Percentiles rank a stretch among this genome's conserved stretches.
These are phyloP conservation scores for Cyclophora punctaria DNA, from an alignment of 2,888 invertebrate species.

Conservation along the genomic window DNA sequence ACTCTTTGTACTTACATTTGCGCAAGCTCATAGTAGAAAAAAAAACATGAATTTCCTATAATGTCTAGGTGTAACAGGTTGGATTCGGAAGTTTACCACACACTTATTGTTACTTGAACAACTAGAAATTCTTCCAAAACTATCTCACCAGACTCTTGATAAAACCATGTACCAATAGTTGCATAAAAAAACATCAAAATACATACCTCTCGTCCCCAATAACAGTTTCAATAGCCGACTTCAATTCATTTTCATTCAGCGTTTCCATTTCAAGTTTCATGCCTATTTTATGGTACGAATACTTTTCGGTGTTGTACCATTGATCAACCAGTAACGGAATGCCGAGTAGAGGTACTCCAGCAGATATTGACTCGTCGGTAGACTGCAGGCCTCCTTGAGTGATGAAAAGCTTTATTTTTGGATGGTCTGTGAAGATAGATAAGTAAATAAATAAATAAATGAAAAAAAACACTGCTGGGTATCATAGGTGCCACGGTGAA, in stretches of 20 bases:
- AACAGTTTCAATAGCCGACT: slow-evolving; percentile 28
- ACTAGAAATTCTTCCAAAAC: no score
- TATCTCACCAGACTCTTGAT: no score
- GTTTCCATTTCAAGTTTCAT: slow-evolving; percentile 25
- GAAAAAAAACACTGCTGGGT: no score
- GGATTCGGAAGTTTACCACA: no score
- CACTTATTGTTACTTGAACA: no score
- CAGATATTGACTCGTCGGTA: slow-evolving; percentile 56
- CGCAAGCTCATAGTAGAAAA: neutral
- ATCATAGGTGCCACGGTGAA: no score
- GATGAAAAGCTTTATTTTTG: slow-evolving; percentile 62
- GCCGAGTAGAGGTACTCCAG: slow-evolving; percentile 53
- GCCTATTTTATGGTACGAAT: slow-evolving; percentile 35
- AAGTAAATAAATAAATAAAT: no score
- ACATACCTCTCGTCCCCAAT: slow-evolving; percentile 17
- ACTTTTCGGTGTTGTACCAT: slow-evolving; percentile 49
- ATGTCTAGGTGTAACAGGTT: no score
- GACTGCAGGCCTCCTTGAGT: slow-evolving; percentile 68
- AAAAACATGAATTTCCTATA: no score
- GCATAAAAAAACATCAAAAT: no score
- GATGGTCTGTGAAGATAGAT: slow-evolving; percentile 36
- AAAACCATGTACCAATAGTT: no score
- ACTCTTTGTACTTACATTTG: neutral
- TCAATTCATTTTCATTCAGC: slow-evolving; percentile 32
- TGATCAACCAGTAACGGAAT: slow-evolving; percentile 61